A percentile compares a stretch with the other conserved stretches of the same genome.
phyloP scores from a whole-genome alignment of 1,140 invertebrate species.

The Anagrus nilaparvatae region DNA sequence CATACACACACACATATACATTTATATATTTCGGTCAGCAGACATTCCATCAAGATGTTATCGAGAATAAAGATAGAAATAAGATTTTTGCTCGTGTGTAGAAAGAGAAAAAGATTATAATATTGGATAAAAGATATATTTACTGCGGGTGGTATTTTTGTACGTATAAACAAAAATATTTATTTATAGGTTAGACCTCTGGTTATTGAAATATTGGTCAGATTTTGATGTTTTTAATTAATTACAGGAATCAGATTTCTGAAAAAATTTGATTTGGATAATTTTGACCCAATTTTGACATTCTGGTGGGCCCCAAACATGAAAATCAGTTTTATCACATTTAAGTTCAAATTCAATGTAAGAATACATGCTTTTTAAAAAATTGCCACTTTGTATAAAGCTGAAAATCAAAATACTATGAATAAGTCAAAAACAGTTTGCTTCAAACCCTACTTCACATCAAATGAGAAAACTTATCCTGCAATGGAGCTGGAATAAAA shows the following conservation, averaged over 20 bases:
- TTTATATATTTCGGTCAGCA: conserved; percentile 6
- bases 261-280: too few species aligned
- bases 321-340: too few species aligned
- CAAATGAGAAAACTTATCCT: too few species aligned
- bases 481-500: too few species aligned
- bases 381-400: too few species aligned
- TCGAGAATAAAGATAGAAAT: conserved; percentile 24
- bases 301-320: too few species aligned
- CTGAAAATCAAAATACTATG: too few species aligned
- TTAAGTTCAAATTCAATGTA: too few species aligned
- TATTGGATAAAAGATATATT: conserved; percentile 28
- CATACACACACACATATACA: conserved; percentile 29
- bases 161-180: background rate
- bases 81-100: conserved; percentile 11
- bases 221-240: background rate
- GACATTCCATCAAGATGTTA: conserved; percentile 41
- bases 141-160: background rate
- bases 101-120: conserved; percentile 27
- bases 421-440: too few species aligned
- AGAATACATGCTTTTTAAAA: too few species aligned
- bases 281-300: too few species aligned
- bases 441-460: too few species aligned
- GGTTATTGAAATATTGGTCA: background rate
- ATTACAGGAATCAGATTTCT: background rate
- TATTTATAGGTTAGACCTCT: background rate